These are phyloP conservation scores for Zaprionus bogoriensis DNA, from an alignment of 2,888 invertebrate genomes.

Conservation along the genomic window DNA sequence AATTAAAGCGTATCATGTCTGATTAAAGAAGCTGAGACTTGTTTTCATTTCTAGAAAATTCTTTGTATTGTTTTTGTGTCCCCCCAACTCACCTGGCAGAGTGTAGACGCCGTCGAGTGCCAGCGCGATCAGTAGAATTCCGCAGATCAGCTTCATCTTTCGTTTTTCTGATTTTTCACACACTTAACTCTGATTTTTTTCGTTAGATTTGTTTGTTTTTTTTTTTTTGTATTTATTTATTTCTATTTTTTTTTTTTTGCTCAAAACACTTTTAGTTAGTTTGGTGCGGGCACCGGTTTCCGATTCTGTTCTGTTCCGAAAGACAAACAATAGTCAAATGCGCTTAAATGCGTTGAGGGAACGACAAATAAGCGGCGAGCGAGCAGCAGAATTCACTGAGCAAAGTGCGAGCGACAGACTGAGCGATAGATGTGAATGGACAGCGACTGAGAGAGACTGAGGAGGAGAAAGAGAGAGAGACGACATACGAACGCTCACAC, in stretches of 20 bases:
- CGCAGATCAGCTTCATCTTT: slow-evolving; percentile 78
- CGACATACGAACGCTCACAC: too few relatives aligned
- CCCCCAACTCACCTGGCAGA: slow-evolving; percentile 79
- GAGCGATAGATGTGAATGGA: slow-evolving; percentile 17
- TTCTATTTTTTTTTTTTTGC: neutral
- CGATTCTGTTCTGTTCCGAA: slow-evolving; percentile 55
- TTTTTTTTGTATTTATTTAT: neutral
- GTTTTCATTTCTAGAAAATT: slow-evolving; percentile 3
- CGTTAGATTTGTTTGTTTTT: slow-evolving; percentile 22
- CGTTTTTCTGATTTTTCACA: slow-evolving; percentile 16
- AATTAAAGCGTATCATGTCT: neutral
- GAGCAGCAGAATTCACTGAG: slow-evolving; percentile 38
- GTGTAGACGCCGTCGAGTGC: slow-evolving; percentile 77
- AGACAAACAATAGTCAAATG: slow-evolving; percentile 75
- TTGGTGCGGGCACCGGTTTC: slow-evolving; percentile 34
- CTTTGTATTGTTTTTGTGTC: neutral
- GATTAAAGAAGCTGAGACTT: slow-evolving; percentile 7
- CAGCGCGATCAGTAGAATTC: slow-evolving; percentile 72
- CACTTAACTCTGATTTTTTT: slow-evolving; percentile 21
- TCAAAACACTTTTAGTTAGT: neutral
- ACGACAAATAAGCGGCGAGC: slow-evolving; percentile 63
- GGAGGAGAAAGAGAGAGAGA: too few relatives aligned
- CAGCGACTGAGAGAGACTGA: slow-evolving; percentile 6
- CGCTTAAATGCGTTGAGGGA: slow-evolving; percentile 73
- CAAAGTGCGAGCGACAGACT: slow-evolving; percentile 41